Base-by-base conservation (phyloP, 2,797 vertebrate species). In the Smutsia temminckii region DNA sequence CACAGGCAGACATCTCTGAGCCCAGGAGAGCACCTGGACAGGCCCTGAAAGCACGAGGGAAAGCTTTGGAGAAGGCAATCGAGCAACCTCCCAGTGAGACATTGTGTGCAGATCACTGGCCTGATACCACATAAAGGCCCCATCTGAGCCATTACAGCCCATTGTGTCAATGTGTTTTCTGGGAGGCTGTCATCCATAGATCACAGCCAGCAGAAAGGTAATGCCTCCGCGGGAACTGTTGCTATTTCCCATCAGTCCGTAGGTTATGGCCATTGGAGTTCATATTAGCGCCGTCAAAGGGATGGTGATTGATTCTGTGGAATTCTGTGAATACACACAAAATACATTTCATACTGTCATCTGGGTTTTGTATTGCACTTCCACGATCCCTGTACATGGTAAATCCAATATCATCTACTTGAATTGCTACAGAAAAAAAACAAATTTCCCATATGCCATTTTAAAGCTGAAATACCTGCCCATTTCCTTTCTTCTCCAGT, bases 21-120 rank as follows among this genome's bases (percentile, higher is more conserved):
- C 79, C 94, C 79, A 3, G 5, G 55, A 83, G 95, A 86, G 75
- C 81, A 96, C 92, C 92, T 75, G 92, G 93, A 83, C 84, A 71
- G 86, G 64, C 84, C 72, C 84, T 80, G 68, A 85, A 63, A 94
- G 91, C 91, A 79, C 51, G 91, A 91, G 85, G 86, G 66, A 96
- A 96, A 93, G 91, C 94, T 95, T 94, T 87, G 86, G 89, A 93
- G 93, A 96, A 96, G 77, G 94, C 96, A 94, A 96, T 96, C 96
- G 97, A 97, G 96, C 96, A 97, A 96, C 86, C 95, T 98, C 69
- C 0, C 61, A 78, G 97, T 1, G 86, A 98, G 97, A 96, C 97
- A 97, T 97, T 98, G 97, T 97, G 97, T 34, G 51, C 96, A 96
- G 98, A 98, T 98, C 97, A 97, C 98, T 96, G 96, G 96, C 95